A percentile compares a stretch with the other conserved stretches of the same genome.
These are phyloP conservation scores for Rhyacichthys aspro DNA, from an alignment of 2,797 vertebrate species.

Conservation along the genomic window DNA sequence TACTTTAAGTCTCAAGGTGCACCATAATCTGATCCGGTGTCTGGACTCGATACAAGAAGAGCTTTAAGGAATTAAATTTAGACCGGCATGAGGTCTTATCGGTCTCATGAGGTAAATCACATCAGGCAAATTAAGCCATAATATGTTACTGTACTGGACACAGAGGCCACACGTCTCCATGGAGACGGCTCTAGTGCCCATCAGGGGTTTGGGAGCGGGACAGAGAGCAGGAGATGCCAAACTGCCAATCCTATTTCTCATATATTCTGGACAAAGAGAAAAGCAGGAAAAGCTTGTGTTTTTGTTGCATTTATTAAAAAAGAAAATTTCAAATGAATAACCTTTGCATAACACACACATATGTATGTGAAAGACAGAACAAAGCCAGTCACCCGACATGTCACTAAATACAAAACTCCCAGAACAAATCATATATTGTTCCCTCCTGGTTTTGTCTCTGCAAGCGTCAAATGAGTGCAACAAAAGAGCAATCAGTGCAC, in stretches of 20 bases:
- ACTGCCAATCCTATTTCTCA: no score
- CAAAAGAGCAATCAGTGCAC: conserved; percentile 36
- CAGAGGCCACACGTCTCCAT: conserved; percentile 13
- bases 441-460: conserved; percentile 44
- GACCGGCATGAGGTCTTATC: no score
- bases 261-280: background rate
- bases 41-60: conserved; percentile 6
- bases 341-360: conserved; percentile 70
- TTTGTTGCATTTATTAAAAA: conserved; percentile 69
- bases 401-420: conserved; percentile 30
- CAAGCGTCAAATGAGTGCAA: conserved; percentile 40
- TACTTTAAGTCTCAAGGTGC: background rate
- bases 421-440: conserved; percentile 32
- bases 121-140: conserved; percentile 22
- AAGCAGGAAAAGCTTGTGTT: conserved; percentile 9
- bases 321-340: conserved; percentile 64
- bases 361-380: conserved; percentile 64
- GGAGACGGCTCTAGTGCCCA: no score
- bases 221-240: no score
- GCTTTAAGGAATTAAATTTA: conserved; percentile 41
- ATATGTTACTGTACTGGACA: conserved; percentile 36
- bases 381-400: conserved; percentile 52
- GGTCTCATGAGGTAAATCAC: no score
- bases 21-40: no score
- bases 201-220: no score